These are phyloP conservation scores for Melangyna quadrimaculata DNA, from an alignment of 2,888 invertebrate genomes.

Conservation along the genomic window DNA sequence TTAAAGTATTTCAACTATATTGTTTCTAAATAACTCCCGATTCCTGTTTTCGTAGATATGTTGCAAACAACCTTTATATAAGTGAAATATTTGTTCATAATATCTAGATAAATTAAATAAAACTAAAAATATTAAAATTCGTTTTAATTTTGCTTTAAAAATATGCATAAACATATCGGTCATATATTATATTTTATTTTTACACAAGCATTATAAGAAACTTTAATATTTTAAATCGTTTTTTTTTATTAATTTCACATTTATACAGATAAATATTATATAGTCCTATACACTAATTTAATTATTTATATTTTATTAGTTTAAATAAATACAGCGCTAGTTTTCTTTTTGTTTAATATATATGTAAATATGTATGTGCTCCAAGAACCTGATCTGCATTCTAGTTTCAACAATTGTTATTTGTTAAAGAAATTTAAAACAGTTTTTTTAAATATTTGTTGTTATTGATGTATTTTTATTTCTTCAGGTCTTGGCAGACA, in stretches of 20 bases:
- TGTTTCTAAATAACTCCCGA: too few species aligned
- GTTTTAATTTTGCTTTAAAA: too few species aligned
- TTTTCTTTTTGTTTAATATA: conserved; percentile 2
- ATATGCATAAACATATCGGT: too few species aligned
- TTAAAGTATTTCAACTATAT: too few species aligned
- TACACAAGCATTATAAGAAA: not conserved
- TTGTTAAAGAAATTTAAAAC: not conserved
- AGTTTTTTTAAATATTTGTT: not conserved
- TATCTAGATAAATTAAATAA: too few species aligned
- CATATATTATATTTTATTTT: not conserved
- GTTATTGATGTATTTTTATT: not conserved
- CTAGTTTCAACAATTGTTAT: not conserved
- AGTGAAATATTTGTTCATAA: too few species aligned
- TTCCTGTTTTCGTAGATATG: too few species aligned
- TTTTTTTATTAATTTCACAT: conserved; percentile 62
- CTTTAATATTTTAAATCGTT: conserved; percentile 45
- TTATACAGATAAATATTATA: conserved; percentile 31
- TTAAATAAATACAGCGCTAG: conserved; percentile 57
- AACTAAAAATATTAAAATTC: too few species aligned
- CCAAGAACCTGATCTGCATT: conserved; percentile 6
- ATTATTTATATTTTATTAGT: conserved; percentile 4
- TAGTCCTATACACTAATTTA: conserved; percentile 50
- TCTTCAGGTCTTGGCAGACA: not conserved
- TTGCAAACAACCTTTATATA: too few species aligned
- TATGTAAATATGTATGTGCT: not conserved